Base-by-base conservation (phyloP, 2,113 vertebrate species). In the Nerophis ophidion region DNA sequence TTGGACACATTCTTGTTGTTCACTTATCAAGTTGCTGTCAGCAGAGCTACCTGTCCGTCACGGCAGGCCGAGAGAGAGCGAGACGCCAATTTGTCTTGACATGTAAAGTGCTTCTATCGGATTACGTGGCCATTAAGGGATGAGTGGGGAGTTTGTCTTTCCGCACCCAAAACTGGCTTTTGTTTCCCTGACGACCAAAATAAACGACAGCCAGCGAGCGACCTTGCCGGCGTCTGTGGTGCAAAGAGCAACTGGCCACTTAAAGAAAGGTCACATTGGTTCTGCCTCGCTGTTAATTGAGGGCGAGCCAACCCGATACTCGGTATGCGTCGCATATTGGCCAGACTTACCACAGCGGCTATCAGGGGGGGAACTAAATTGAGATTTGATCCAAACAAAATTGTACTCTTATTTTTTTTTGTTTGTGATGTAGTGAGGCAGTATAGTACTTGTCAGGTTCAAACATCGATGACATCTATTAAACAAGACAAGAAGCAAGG, bases 21-120 rank as follows among this genome's bases (percentile, higher is more conserved):
- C 75, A 67, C 66, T 60, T 78, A 79, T 80, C 71, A 7, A 48
- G 35, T 79, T 80, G 56, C 71, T 35, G 46, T 5, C 48, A 59
- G 46, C 19, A 34, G 62, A 60, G 33, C 62, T 62, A 75, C 75
- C 72, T 75, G 79, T 35, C 66, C 79, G 57, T 69, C 62, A 51
- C 61, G 40, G 58, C 45, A 2, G 17, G n/a, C 44, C n/a, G 2
- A 17, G 53, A 63, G 60, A 12, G 13, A 73, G 66, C 38, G 53
- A 68, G 68, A 82, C 42, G 70, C 61, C 72, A 59, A 85, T 81
- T 57, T 68, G 72, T 80, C 82, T 66, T 86, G 84, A 83, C 84
- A 73, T 45, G 65, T 81, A 79, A 76, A 86, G 75, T 12, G 76
- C 78, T 77, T 86, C 48, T 72, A 80, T 86, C 74, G 1, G 57